Evolutionary conservation across 2,113 vertebrate species (phyloP), one percentile per base, ranked within the genome.

Genomic region (Haemorhous mexicanus): DNA sequence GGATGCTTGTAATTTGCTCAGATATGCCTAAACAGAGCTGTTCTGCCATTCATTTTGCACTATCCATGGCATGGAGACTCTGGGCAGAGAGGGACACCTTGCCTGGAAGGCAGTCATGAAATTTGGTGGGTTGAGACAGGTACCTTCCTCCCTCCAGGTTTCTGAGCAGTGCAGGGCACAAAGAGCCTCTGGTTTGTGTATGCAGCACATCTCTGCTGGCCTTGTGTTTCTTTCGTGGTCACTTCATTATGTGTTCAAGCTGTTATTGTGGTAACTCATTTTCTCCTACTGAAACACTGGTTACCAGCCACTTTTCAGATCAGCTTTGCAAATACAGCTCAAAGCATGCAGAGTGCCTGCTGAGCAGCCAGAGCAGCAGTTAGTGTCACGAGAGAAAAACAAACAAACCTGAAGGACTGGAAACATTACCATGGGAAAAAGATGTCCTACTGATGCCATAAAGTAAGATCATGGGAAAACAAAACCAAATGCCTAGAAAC

Each of bases 351-450:
- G 69, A 33, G 52, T 55, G 63, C 87, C 83, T 87, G 76, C 94
- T 91, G 95, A 91, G 92, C 44, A 84, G 84, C 77, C 84, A n/a
- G 43, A 67, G 68, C 62, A 89, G 93, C 80, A 70, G 47, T 67
- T 67, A 62, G 27, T 24, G 47, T 70, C 56, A 66, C 16, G 6
- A 73, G 50, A 82, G 82, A 64, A 90, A 93, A 93, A 76, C 63
- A 94, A 91, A 93, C 87, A 52, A 87, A 85, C 74, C 62, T 68
- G 89, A 37, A 75, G 79, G 69, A 15, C 67, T 90, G 91, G 46
- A 88, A 89, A 67, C 46, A 50, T 55, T 61, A 76, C 70, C 67
- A 53, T 77, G 87, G 85, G 89, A 85, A 95, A 94, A 84, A 80
- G 56, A 90, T 78, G n/a, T 85, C 75, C 70, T 41, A 10, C 41